Evolutionary conservation across 1,140 invertebrate species (phyloP), one percentile per base, ranked within the genome.

Genomic region (Augochlora pura): DNA sequence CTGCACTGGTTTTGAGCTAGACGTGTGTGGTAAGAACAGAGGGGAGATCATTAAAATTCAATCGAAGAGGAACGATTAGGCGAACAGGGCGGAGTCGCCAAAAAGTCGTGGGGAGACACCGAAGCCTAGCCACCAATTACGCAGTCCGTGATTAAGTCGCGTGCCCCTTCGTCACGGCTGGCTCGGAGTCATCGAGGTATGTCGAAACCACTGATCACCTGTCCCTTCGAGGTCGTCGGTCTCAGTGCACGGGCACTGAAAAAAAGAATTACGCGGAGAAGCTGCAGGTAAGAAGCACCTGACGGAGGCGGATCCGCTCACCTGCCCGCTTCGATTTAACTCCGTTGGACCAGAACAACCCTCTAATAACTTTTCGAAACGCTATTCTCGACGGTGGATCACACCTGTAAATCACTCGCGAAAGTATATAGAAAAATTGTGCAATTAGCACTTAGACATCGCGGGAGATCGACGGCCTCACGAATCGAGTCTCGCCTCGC

Each of bases 131-230:
- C 39, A n/a, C 32, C n/a, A 66, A 66, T 66, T 66, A 66, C 39
- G n/a, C 14, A n/a, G 21, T 39, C 23, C 10, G 64, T 18, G 59
- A 71, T 71, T 60, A 71, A 60, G 64, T 66, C 88, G 78, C 88
- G 88, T 88, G 88, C 85, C 87, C 64, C 80, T 84, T 72, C 73
- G 86, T 90, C 82, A 89, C 84, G 88, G 78, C 82, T 65, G 81
- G 72, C 75, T 87, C 82, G 77, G 80, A 84, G 82, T 85, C 86
- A 86, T 86, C 68, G 70, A 72, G 82, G 84, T 89, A 89, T 83
- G 68, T 85, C 87, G 77, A 83, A 72, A 66, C 64, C 64, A 7
- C 64, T n/a, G 39, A 66, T 82, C 84, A 88, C 83, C 80, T 82
- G 76, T 72, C 64, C 32, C 38, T 25, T 60, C 63, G 46, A 65